Conservation (phyloP, 2,797 vertebrate genomes). For the Lutjanus argentimaculatus region DNA sequence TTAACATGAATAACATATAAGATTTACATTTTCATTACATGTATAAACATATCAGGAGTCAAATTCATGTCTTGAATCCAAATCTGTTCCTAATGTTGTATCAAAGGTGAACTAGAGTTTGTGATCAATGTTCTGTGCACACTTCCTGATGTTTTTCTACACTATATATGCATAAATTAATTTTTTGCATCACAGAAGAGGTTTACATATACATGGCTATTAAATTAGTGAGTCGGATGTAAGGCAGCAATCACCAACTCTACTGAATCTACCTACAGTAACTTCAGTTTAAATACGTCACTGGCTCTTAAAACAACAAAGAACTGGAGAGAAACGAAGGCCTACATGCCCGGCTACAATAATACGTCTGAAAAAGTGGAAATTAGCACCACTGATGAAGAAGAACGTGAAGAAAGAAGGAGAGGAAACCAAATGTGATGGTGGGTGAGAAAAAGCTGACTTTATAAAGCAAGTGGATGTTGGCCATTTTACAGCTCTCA, state of each 20-base stretch:
- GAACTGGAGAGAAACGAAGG: constrained; percentile 23
- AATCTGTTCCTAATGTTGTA: constrained; percentile 53
- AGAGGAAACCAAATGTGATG: constrained; percentile 77
- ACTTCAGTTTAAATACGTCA: constrained; percentile 58
- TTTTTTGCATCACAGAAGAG: constrained; percentile 76
- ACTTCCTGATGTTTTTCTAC: constrained; percentile 55
- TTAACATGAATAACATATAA: constrained; percentile 60
- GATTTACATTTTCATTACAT: constrained; percentile 63
- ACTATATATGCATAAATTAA: constrained; percentile 69
- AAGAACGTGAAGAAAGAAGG: constrained; percentile 66
- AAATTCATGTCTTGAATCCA: constrained; percentile 45
- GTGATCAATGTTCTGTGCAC: constrained; percentile 51
- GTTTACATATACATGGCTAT: constrained; percentile 74
- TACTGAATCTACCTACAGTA: constrained; percentile 58
- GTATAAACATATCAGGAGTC: constrained; percentile 69
- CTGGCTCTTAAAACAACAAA: constrained; percentile 37
- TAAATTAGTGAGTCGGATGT: constrained; percentile 65
- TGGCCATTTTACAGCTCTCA: constrained; percentile 89
- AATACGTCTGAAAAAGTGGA: constrained; percentile 30
- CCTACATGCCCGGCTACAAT: constrained; percentile 42
- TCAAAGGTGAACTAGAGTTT: constrained; percentile 57
- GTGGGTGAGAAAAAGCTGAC: constrained; percentile 86
- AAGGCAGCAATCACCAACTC: constrained; percentile 73
- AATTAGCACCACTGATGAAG: constrained; percentile 58
- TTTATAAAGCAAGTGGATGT: constrained; percentile 88